phyloP scores from a whole-genome alignment of 1,140 invertebrate species.

The Drosophila pseudoobscura region DNA sequence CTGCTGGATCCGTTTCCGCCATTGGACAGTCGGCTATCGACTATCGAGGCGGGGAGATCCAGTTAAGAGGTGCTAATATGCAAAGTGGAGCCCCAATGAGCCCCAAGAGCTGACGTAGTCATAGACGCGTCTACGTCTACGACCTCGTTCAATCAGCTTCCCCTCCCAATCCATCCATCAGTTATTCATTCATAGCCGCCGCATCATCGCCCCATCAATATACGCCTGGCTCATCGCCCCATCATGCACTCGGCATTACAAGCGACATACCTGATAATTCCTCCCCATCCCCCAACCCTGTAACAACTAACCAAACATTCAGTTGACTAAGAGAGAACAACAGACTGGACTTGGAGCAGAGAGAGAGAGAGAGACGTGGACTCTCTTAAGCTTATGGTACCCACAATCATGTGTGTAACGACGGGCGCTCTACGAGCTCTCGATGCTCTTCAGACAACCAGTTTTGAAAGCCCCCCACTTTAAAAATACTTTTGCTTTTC shows the following conservation, averaged over 20 bases:
- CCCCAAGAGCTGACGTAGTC: conserved; percentile 39
- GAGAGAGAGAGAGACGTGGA: conserved; percentile 16
- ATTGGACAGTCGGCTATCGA: neutral
- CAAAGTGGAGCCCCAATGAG: conserved; percentile 55
- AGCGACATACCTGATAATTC: conserved; percentile 25
- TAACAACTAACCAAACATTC: conserved; percentile 19
- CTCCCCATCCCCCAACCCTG: conserved; percentile 1
- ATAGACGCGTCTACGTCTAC: conserved; percentile 23
- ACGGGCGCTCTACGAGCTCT: conserved; percentile 5
- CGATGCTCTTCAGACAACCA: conserved; percentile 65
- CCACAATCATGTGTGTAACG: conserved; percentile 46
- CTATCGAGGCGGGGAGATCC: conserved; percentile 24
- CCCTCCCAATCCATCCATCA: conserved; percentile 13
- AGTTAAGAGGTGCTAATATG: conserved; percentile 71
- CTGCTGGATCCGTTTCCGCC: conserved; percentile 69
- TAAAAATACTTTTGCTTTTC: conserved; percentile 81
- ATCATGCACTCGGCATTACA: conserved; percentile 52
- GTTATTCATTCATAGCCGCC: conserved; percentile 47
- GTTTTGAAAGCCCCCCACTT: conserved; percentile 79
- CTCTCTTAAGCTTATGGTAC: conserved; percentile 52
- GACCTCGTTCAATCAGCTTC: conserved; percentile 25
- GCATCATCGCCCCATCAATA: conserved; percentile 52
- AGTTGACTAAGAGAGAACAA: conserved; percentile 16
- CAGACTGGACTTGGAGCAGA: conserved; percentile 1
- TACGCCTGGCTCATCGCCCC: conserved; percentile 45